phyloP scores from a whole-genome alignment of 1,140 invertebrate genomes.

The Tachypleus tridentatus region DNA sequence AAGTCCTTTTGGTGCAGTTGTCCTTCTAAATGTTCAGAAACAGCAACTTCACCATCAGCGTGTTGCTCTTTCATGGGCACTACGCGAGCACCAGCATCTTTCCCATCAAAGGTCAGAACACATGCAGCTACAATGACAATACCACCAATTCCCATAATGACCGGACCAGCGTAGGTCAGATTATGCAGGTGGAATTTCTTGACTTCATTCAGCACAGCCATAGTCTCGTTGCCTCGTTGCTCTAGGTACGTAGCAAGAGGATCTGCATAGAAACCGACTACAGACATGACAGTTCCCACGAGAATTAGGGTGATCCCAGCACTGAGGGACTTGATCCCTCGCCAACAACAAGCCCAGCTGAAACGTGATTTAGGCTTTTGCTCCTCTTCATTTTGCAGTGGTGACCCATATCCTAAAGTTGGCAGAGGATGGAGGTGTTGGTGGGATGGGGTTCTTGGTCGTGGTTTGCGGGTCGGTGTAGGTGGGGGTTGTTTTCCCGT shows the following conservation, averaged over 20 bases:
- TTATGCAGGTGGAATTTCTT: conserved; percentile 57
- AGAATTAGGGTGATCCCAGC: conserved; percentile 68
- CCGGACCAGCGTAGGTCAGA: conserved; percentile 77
- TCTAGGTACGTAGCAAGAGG: conserved; percentile 63
- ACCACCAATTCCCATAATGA: conserved; percentile 86
- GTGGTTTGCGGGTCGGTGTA: conserved; percentile 14
- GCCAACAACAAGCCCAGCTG: conserved; percentile 56
- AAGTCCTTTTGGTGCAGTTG: not conserved
- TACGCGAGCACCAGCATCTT: conserved; percentile 21
- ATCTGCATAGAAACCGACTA: conserved; percentile 61
- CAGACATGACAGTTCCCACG: conserved; percentile 75
- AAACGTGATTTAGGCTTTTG: conserved; percentile 18
- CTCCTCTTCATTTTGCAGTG: conserved; percentile 17
- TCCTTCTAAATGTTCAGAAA: conserved; percentile 9
- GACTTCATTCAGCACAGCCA: conserved; percentile 34
- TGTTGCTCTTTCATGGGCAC: conserved; percentile 16
- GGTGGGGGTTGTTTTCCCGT: conserved; percentile 15
- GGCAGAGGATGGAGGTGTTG: conserved; percentile 12
- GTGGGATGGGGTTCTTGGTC: conserved; percentile 24
- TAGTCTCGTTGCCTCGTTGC: conserved; percentile 64
- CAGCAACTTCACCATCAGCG: conserved; percentile 6
- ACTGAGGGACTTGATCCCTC: conserved; percentile 73
- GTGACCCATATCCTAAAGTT: not conserved
- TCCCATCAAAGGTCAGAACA: conserved; percentile 82
- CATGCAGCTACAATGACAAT: conserved; percentile 83